Conservation (phyloP, 2,888 invertebrate species). For the Cerastis leucographa region DNA sequence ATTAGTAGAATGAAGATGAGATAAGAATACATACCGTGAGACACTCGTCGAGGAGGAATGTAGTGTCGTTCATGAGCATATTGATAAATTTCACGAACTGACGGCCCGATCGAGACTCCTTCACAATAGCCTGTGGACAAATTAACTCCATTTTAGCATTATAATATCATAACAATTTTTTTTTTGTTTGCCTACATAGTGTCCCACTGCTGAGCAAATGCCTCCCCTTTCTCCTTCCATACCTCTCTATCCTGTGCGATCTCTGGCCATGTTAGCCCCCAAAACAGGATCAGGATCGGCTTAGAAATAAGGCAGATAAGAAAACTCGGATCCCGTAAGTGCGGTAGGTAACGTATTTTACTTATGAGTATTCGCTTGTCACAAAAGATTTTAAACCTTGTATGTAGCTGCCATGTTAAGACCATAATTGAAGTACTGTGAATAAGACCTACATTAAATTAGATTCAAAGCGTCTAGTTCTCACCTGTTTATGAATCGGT, state of each 20-base stretch:
- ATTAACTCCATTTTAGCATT: no score
- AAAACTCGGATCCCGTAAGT: not conserved
- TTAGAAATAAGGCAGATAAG: not conserved
- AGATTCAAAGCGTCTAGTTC: constrained; percentile 12
- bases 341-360: not conserved
- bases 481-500: constrained; percentile 93
- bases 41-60: constrained; percentile 98
- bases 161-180: no score
- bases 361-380: no score
- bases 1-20: no score
- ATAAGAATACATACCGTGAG: constrained; percentile 80
- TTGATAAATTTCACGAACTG: constrained; percentile 99
- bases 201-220: no score
- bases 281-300: no score
- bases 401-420: not conserved
- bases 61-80: constrained; percentile 99
- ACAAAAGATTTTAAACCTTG: not conserved
- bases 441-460: not conserved
- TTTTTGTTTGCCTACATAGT: no score
- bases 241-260: no score
- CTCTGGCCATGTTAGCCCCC: no score
- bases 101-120: constrained; percentile 97
- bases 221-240: no score
- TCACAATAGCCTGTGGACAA: constrained; percentile 93
- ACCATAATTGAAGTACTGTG: not conserved